These are phyloP conservation scores for Oryzaephilus surinamensis DNA, from an alignment of 1,140 invertebrate genomes.

Conservation along the genomic window DNA sequence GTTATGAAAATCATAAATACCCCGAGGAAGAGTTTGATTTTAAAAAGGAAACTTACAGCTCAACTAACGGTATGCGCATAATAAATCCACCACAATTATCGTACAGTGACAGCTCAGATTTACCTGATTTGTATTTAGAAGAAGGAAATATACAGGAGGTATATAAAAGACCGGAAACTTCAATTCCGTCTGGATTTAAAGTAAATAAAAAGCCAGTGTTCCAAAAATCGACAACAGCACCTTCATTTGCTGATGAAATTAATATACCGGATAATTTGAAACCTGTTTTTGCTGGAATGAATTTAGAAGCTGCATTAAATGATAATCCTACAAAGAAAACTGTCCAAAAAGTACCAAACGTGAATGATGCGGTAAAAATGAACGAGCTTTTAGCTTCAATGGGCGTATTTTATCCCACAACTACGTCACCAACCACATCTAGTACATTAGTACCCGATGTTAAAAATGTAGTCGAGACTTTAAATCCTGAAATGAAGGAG, in stretches of 20 bases:
- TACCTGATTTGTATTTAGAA: constrained; percentile 2
- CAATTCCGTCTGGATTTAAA: neutral
- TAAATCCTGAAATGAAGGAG: constrained; percentile 38
- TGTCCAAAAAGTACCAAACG: constrained; percentile 10
- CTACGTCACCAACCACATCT: constrained; percentile 16
- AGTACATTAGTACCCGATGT: constrained; percentile 24
- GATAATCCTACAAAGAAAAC: neutral
- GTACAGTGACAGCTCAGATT: constrained; percentile 2
- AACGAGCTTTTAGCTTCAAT: constrained; percentile 23
- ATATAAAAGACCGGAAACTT: neutral
- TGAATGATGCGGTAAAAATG: too few species aligned
- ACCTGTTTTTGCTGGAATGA: constrained; percentile 15
- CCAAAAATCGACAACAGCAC: constrained; percentile 7
- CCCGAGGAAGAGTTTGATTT: too few species aligned
- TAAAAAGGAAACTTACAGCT: too few species aligned
- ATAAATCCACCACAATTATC: constrained; percentile 9
- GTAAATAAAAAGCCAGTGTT: too few species aligned
- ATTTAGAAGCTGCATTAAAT: constrained; percentile 7
- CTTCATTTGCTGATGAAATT: constrained; percentile 17
- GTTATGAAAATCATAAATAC: too few species aligned
- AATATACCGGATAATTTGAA: constrained; percentile 24
- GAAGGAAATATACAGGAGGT: constrained; percentile 9
- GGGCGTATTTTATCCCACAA: constrained; percentile 11
- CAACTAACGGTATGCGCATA: constrained; percentile 8
- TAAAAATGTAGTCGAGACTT: constrained; percentile 30